These are phyloP conservation scores for Amphiduros pacificus DNA, from an alignment of 2,888 invertebrate species.

Conservation along the genomic window DNA sequence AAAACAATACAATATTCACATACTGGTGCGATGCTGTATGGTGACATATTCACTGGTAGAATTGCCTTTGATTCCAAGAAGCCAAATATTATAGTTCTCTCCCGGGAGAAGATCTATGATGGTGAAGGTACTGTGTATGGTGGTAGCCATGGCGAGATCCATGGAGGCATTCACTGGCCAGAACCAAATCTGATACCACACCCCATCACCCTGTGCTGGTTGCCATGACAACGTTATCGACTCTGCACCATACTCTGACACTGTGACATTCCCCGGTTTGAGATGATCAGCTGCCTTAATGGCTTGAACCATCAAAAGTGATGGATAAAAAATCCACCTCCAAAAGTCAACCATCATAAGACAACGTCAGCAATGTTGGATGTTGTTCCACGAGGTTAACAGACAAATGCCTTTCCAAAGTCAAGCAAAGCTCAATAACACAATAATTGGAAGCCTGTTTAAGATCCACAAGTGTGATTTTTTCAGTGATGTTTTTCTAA, in stretches of 20 bases:
- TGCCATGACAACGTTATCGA: not conserved
- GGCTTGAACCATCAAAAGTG: not conserved
- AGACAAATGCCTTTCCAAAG: too few relatives aligned
- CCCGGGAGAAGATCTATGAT: constrained; percentile 1
- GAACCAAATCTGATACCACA: not conserved
- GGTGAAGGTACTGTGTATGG: constrained; percentile 3
- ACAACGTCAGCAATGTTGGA: too few relatives aligned
- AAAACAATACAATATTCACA: too few relatives aligned
- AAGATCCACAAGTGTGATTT: too few relatives aligned
- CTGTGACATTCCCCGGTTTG: not conserved
- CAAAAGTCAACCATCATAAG: too few relatives aligned
- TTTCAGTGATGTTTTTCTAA: too few relatives aligned
- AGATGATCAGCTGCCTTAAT: not conserved
- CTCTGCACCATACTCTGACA: not conserved
- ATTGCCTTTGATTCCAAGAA: constrained; percentile 11
- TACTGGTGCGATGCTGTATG: constrained; percentile 7
- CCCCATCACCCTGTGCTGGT: not conserved
- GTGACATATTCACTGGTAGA: constrained; percentile 16
- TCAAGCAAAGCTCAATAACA: too few relatives aligned
- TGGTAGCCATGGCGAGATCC: not conserved
- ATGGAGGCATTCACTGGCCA: constrained; percentile 9
- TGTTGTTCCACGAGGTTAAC: too few relatives aligned
- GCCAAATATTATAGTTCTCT: constrained; percentile 14
- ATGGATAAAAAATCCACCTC: too few relatives aligned
- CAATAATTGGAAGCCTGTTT: too few relatives aligned